Conservation (phyloP, 2,797 vertebrate species). For the Syngnathus acus region DNA sequence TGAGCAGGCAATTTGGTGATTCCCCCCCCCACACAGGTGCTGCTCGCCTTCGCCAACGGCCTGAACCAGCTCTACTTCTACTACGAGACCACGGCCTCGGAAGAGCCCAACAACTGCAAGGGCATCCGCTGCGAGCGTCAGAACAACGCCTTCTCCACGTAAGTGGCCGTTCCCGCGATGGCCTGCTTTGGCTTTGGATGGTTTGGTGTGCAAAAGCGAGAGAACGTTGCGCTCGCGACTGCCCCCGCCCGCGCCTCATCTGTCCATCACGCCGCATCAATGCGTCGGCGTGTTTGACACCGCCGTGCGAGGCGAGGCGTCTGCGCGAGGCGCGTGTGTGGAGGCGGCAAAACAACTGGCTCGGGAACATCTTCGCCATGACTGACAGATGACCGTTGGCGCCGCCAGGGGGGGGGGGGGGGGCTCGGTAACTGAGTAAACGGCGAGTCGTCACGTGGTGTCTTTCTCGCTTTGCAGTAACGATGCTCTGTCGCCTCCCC, state of each 20-base stretch:
- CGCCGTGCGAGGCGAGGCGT: neutral
- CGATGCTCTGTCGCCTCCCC: neutral
- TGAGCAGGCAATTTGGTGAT: too few species aligned
- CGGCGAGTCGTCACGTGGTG: neutral
- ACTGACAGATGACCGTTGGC: neutral
- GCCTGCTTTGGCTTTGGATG: neutral
- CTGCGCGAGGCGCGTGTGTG: conserved; percentile 1
- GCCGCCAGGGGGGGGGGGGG: neutral
- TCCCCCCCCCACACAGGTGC: conserved; percentile 51
- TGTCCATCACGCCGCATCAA: neutral
- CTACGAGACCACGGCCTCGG: conserved; percentile 92
- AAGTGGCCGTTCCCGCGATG: conserved; percentile 49
- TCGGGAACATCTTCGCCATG: neutral
- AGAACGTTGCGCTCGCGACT: neutral
- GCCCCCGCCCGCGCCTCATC: conserved; percentile 3
- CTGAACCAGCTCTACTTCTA: conserved; percentile 99
- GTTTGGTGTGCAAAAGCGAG: neutral
- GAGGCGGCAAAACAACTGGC: conserved; percentile 10
- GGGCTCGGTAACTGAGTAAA: neutral
- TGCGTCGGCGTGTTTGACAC: conserved; percentile 1
- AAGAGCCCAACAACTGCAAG: conserved; percentile 94
- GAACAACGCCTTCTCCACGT: conserved; percentile 99
- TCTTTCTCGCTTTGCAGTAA: neutral
- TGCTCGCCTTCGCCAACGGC: conserved; percentile 93
- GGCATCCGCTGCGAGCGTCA: conserved; percentile 96